Evolutionary conservation across 2,888 invertebrate genomes (phyloP), one percentile per base, ranked within the genome.

Genomic region (Herminia tarsipennalis): DNA sequence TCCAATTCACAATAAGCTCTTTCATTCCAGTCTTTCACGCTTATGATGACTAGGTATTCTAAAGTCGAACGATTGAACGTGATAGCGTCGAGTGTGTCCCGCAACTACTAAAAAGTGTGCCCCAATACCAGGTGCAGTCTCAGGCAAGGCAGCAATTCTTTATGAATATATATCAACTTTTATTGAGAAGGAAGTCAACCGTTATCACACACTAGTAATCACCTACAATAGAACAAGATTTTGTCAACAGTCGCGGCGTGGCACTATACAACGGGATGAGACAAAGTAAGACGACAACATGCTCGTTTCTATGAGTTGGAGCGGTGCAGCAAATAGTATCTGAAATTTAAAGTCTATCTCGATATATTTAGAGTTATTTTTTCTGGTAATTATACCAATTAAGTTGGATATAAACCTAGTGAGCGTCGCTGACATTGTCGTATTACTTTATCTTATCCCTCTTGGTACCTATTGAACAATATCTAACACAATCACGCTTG

Each of bases 141-240:
- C 72, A 61, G 78, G 76, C 81, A 86, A 86, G 85, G 83, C 85
- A 79, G 75, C 73, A 69, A 62, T 70, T 69, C 63, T 64, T 71
- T 71, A 72, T 64, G 63, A 66, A 71, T 73, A 68, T 58, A 66
- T 62, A 64, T 60, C 48, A 51, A 66, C 56, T 38, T 52, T 64
- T 56, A 58, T 55, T 62, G 55, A 59, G 67, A 73, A 73, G 76
- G 79, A 81, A 84, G 79, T 81, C 81, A 75, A 71, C 66, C 66
- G 67, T 71, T 74, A 66, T 70, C 75, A 77, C 74, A 70, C 66
- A 62, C 60, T 70, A 70, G 71, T 73, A 47, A 47, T 41, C 56
- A 45, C 58, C 63, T 80, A 81, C 68, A 77, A 81, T 78, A 78
- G 78, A 79, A 82, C 77, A 78, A 56, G 58, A 63, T n/a, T 72